Base-by-base conservation (phyloP, 2,113 vertebrate genomes). In the Festucalex cinctus region DNA sequence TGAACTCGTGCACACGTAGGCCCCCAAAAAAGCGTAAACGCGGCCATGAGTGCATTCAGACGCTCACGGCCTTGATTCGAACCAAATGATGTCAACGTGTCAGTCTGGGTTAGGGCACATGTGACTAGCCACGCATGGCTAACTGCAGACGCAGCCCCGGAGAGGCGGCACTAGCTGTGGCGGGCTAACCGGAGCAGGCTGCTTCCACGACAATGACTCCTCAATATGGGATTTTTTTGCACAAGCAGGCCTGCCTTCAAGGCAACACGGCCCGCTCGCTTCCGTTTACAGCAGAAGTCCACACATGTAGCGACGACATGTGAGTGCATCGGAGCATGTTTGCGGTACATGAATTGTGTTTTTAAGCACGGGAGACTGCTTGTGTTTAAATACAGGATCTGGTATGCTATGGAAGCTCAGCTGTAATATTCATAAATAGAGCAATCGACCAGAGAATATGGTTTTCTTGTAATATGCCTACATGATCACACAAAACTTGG, bases 11-110 rank as follows among this genome's bases (percentile, higher is more conserved):
- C 72, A 81, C 66, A 68, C n/a, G 53, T 6, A 57, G 14, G 54
- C 57, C 70, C 68, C 63, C 41, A 46, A 19, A 85, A 81, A 83
- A 48, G 64, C 77, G 65, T 73, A 56, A n/a, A 68, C 76, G 56
- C 49, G 39, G 74, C 59, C 66, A 72, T 83, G 74, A 83, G 68
- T 73, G 73, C 78, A 71, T 76, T 63, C 66, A 60, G 70, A 81
- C 69, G 65, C 75, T 83, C 81, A 69, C 43, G 77, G 78, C 78
- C 74, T 74, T 84, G 70, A 85, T 86, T 79, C 82, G 80, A 74
- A 68, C 79, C 75, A 87, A 88, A 85, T 88, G 56, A 86, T 87
- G 82, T 88, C 83, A 87, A 77, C 65, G 75, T 89, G 87, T 89
- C 84, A 83, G 81, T 82, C 77, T 80, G 70, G 78, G 75, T 88